A percentile compares a stretch with the other conserved stretches of the same genome.
phyloP scores from a whole-genome alignment of 2,888 invertebrate genomes.

The Euzophera pinguis region DNA sequence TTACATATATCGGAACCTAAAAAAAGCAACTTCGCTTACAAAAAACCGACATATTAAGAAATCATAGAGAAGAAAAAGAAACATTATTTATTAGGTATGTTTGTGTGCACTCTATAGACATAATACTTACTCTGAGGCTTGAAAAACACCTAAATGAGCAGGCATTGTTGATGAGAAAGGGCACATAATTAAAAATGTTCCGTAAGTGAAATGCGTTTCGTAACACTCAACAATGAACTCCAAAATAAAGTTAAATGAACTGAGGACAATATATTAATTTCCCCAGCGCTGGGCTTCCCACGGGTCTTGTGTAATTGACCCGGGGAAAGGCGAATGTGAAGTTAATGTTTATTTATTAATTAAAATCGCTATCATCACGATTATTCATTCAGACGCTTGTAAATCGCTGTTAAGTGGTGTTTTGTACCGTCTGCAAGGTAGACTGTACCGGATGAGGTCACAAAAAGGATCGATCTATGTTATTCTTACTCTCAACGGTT shows the following conservation, averaged over 20 bases:
- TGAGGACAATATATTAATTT: constrained; percentile 47
- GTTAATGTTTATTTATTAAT: constrained; percentile 40
- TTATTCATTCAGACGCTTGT: too few relatives aligned
- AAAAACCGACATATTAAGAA: too few relatives aligned
- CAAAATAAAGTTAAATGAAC: constrained; percentile 30
- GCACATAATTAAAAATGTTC: constrained; percentile 46
- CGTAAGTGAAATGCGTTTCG: constrained; percentile 38
- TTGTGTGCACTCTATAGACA: not conserved
- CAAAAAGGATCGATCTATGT: too few relatives aligned
- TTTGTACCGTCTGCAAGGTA: too few relatives aligned
- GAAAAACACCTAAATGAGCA: not conserved
- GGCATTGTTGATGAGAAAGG: constrained; percentile 27
- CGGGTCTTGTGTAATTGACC: constrained; percentile 50
- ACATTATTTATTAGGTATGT: not conserved
- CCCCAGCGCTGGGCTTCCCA: constrained; percentile 45
- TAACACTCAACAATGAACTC: constrained; percentile 34
- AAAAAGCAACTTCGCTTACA: too few relatives aligned
- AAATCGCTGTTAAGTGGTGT: too few relatives aligned
- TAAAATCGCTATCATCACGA: constrained; percentile 29
- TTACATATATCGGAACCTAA: too few relatives aligned
- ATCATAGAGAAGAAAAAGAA: too few relatives aligned
- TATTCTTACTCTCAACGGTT: too few relatives aligned
- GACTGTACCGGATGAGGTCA: too few relatives aligned
- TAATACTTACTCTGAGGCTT: not conserved
- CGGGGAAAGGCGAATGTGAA: constrained; percentile 58